These are phyloP conservation scores for Osmerus eperlanus DNA, from an alignment of 2,113 vertebrate species.

Conservation along the genomic window DNA sequence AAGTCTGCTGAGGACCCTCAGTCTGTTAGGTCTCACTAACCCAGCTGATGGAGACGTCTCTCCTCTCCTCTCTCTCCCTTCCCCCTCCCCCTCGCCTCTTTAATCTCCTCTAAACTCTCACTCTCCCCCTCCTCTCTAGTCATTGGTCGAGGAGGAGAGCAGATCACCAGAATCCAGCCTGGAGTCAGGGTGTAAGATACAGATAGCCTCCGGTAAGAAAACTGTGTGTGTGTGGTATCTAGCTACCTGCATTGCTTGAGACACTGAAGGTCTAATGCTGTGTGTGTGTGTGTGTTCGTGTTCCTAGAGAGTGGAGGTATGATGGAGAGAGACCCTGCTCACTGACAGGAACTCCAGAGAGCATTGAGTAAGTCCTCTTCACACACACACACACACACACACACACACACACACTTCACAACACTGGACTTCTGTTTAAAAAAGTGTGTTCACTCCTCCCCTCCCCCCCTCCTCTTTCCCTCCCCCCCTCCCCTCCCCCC, in stretches of 20 bases:
- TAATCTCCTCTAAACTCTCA: background rate
- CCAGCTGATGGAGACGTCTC: too few relatives aligned
- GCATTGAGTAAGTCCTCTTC: constrained; percentile 88
- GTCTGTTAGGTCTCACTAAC: background rate
- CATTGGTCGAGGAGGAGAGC: constrained; percentile 96
- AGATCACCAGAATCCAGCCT: constrained; percentile 95
- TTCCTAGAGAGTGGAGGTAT: constrained; percentile 87
- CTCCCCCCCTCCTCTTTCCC: too few relatives aligned
- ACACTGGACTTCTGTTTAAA: too few relatives aligned
- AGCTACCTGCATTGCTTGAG: background rate
- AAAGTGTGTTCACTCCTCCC: too few relatives aligned
- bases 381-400: background rate
- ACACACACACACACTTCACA: too few relatives aligned
- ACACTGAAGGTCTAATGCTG: background rate
- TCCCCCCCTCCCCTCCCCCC: too few relatives aligned
- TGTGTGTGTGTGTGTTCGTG: constrained; percentile 41
- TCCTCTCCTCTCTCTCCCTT: background rate
- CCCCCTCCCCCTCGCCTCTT: background rate
- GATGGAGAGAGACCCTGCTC: constrained; percentile 92
- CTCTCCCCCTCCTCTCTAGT: constrained; percentile 68
- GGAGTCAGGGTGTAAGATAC: constrained; percentile 98
- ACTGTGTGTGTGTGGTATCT: background rate
- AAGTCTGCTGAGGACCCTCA: constrained; percentile 56
- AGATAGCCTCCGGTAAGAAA: constrained; percentile 91
- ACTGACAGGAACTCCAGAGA: constrained; percentile 89